Conservation (phyloP, 2,888 invertebrate species). For the Acrobasis consociella region DNA sequence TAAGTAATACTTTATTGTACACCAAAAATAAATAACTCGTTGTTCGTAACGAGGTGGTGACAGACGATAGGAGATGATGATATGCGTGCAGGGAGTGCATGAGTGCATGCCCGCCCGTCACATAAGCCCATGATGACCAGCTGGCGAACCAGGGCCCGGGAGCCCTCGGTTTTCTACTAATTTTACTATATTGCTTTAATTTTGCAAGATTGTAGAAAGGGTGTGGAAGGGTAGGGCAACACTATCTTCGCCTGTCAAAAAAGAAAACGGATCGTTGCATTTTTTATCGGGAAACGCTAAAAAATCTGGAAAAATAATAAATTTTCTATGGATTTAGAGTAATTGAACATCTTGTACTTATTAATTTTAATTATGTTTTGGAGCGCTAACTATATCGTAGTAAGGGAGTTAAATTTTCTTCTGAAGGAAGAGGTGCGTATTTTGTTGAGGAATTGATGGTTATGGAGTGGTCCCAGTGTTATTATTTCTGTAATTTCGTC, state of each 20-base stretch:
- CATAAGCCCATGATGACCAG: too few species aligned
- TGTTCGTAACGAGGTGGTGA: too few species aligned
- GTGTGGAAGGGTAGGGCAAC: constrained; percentile 35
- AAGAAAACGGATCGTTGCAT: constrained; percentile 73
- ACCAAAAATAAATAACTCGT: too few species aligned
- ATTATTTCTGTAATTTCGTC: constrained; percentile 41
- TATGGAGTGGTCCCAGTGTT: constrained; percentile 53
- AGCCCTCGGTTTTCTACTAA: not conserved
- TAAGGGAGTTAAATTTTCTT: constrained; percentile 89
- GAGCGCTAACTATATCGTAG: constrained; percentile 88
- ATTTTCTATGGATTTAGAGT: constrained; percentile 75
- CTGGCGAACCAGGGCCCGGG: too few species aligned
- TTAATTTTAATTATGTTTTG: constrained; percentile 89
- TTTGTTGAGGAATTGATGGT: constrained; percentile 69
- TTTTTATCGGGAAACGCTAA: constrained; percentile 59
- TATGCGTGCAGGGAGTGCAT: too few species aligned
- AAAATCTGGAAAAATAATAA: constrained; percentile 57
- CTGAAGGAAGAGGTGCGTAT: constrained; percentile 89
- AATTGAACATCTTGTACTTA: constrained; percentile 64
- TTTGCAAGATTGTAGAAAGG: constrained; percentile 5
- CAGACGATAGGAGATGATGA: too few species aligned
- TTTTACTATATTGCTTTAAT: constrained; percentile 11
- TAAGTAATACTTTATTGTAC: too few species aligned
- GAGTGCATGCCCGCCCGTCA: too few species aligned
- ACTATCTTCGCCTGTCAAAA: constrained; percentile 50